phyloP scores from a whole-genome alignment of 1,140 invertebrate genomes.

The Drosophila ironensis region DNA sequence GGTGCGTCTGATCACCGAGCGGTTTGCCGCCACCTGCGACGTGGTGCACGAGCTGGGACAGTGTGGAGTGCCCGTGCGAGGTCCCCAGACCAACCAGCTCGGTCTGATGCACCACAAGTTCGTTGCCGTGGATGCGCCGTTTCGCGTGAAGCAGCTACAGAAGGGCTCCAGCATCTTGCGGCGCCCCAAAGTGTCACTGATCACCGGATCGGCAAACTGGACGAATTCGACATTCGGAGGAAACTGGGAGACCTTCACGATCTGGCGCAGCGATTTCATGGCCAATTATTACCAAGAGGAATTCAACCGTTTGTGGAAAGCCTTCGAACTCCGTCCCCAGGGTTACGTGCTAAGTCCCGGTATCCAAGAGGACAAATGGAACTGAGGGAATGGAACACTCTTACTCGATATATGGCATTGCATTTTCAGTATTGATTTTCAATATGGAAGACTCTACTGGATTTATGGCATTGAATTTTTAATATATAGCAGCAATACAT shows the following conservation, averaged over 20 bases:
- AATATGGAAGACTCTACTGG: too few species aligned
- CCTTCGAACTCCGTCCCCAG: conserved; percentile 21
- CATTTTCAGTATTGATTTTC: too few species aligned
- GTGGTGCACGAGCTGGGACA: conserved; percentile 12
- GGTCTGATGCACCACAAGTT: conserved; percentile 76
- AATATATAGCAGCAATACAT: too few species aligned
- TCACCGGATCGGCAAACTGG: conserved; percentile 69
- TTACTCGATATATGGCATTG: too few species aligned
- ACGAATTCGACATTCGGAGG: conserved; percentile 50
- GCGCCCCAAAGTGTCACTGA: neutral
- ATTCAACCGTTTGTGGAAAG: conserved; percentile 64
- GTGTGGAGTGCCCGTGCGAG: conserved; percentile 45
- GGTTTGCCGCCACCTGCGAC: conserved; percentile 37
- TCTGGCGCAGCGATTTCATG: conserved; percentile 24
- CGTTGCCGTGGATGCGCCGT: conserved; percentile 46
- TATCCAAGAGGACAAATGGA: too few species aligned
- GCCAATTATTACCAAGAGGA: conserved; percentile 38
- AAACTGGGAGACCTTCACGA: conserved; percentile 65
- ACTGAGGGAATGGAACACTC: too few species aligned
- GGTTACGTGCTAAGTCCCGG: too few species aligned
- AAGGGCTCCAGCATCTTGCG: neutral
- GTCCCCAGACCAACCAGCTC: conserved; percentile 8
- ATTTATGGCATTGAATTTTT: too few species aligned
- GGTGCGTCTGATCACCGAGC: conserved; percentile 59
- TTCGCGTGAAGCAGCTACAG: conserved; percentile 33